These are phyloP conservation scores for Ichneumoninae sp. DNA, from an alignment of 2,888 invertebrate species.

Conservation along the genomic window DNA sequence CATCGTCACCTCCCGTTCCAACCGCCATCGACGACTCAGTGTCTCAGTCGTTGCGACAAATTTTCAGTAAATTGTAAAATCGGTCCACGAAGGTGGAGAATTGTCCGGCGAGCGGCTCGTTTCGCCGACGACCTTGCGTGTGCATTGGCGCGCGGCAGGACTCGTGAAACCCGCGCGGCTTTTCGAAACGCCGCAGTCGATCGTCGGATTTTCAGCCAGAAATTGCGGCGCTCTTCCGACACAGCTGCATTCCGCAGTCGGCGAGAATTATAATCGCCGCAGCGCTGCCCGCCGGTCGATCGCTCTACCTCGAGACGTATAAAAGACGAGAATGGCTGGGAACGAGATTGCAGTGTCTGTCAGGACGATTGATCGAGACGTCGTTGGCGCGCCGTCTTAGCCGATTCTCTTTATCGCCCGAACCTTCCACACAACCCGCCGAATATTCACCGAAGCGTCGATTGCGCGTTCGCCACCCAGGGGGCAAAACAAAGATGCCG, in stretches of 20 bases:
- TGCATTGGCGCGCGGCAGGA: constrained; percentile 58
- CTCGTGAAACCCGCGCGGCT: constrained; percentile 74
- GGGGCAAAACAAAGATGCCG: constrained; percentile 30
- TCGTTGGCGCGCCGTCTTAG: neutral
- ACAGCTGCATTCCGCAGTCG: constrained; percentile 69
- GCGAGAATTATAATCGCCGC: constrained; percentile 53
- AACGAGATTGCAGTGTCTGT: constrained; percentile 74
- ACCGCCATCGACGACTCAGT: neutral
- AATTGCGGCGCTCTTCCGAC: constrained; percentile 65
- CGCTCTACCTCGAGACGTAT: constrained; percentile 72
- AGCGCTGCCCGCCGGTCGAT: constrained; percentile 64
- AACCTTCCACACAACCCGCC: no score
- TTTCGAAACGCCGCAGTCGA: constrained; percentile 65
- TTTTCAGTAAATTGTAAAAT: constrained; percentile 42
- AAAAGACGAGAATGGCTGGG: constrained; percentile 75
- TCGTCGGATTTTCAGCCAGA: neutral
- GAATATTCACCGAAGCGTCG: neutral
- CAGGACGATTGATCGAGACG: constrained; percentile 66
- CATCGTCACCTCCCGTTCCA: neutral
- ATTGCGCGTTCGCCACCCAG: neutral
- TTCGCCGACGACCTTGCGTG: constrained; percentile 64
- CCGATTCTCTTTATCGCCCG: neutral
- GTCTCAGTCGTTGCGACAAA: constrained; percentile 46
- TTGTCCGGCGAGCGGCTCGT: constrained; percentile 38
- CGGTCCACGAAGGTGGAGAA: neutral